These are phyloP conservation scores for Paradisaea rubra DNA, from an alignment of 2,113 vertebrate species.

Conservation along the genomic window DNA sequence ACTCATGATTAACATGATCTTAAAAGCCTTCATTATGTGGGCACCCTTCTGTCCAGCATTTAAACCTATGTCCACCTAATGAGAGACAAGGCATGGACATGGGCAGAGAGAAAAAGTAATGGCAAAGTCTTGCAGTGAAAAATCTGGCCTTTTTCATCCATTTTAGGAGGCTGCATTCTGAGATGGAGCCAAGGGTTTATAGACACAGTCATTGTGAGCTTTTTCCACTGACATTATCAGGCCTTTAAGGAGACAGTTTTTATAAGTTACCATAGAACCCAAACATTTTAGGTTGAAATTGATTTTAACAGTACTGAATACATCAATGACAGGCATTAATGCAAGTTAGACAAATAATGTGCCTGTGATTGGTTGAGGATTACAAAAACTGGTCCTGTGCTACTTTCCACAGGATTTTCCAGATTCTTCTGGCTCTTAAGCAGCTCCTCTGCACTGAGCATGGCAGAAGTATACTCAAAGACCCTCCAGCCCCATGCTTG, in stretches of 20 bases:
- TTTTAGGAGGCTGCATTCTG: neutral
- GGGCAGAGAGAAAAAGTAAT: neutral
- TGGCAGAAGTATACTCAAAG: fast-evolving
- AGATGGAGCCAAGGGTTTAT: neutral
- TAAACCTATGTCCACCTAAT: neutral
- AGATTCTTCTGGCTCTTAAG: neutral
- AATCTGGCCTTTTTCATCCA: neutral
- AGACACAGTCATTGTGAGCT: neutral
- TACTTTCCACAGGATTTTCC: neutral
- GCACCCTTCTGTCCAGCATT: neutral
- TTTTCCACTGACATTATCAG: neutral
- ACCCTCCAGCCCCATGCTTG: neutral
- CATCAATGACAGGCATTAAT: neutral
- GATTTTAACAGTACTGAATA: neutral
- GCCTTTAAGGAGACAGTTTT: neutral
- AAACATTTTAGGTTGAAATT: neutral
- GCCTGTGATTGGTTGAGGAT: neutral
- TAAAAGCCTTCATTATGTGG: neutral
- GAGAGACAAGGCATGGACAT: neutral
- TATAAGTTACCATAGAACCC: neutral
- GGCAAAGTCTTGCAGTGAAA: neutral
- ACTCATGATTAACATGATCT: neutral
- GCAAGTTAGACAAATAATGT: neutral
- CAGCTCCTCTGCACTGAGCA: neutral
- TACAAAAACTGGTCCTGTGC: neutral